These are phyloP conservation scores for Sinocyclocheilus grahami DNA, from an alignment of 2,113 vertebrate genomes.

Conservation along the genomic window DNA sequence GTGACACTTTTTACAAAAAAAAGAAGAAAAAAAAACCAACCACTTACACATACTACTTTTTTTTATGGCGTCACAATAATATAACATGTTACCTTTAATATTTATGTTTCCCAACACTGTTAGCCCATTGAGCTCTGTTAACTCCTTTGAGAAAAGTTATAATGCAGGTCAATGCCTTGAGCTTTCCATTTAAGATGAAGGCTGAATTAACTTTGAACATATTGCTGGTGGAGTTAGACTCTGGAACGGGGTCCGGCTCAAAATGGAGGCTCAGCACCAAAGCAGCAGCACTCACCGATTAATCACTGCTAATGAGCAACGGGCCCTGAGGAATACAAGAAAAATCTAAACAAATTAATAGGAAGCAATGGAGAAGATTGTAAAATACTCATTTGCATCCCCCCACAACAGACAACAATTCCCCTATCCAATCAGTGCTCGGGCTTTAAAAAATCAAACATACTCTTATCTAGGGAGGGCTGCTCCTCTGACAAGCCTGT, in stretches of 20 bases:
- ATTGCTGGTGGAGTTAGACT: conserved; percentile 24
- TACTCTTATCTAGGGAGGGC: conserved; percentile 56
- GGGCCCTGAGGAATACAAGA: conserved; percentile 66
- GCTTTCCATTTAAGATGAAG: conserved; percentile 26
- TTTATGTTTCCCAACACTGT: not conserved
- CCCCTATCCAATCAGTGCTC: conserved; percentile 63
- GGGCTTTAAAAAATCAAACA: conserved; percentile 69
- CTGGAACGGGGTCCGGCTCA: conserved; percentile 2
- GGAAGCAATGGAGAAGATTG: conserved; percentile 60
- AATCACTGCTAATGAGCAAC: conserved; percentile 74
- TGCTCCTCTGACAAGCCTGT: conserved; percentile 58
- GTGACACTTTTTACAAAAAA: no score
- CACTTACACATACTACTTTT: not conserved
- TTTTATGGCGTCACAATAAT: conserved; percentile 13
- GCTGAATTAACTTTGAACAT: conserved; percentile 1
- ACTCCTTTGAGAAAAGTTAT: not conserved
- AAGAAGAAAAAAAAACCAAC: no score
- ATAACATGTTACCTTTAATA: not conserved
- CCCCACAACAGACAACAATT: conserved; percentile 59
- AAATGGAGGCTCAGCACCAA: conserved; percentile 46
- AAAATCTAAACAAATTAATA: conserved; percentile 75
- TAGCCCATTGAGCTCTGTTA: not conserved
- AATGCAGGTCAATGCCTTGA: not conserved
- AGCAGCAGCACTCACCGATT: conserved; percentile 63
- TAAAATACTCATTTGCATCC: conserved; percentile 62